phyloP scores from a whole-genome alignment of 1,140 invertebrate genomes.

The Harpegnathos saltator region DNA sequence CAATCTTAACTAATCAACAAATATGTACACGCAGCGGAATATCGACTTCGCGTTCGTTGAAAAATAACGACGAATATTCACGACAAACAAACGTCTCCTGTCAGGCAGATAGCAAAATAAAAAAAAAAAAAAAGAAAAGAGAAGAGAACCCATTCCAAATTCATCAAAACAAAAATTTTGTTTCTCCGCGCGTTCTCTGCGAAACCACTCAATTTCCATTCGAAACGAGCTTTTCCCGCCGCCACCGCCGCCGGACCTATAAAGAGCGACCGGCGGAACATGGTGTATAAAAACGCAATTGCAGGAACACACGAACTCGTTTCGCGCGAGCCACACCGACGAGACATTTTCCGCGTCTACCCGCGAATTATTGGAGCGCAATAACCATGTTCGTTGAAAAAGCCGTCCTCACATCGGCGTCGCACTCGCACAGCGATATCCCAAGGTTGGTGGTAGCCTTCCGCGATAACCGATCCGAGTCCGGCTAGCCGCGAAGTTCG shows the following conservation, averaged over 20 bases:
- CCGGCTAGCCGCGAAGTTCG: background rate
- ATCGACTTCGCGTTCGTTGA: no score
- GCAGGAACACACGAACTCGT: conserved; percentile 30
- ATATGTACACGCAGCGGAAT: background rate
- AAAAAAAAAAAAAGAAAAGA: background rate
- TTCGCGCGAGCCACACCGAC: conserved; percentile 9
- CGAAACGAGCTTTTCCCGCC: background rate
- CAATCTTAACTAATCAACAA: background rate
- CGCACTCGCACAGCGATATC: conserved; percentile 42
- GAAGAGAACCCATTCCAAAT: background rate
- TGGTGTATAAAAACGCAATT: conserved; percentile 8
- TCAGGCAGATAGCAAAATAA: background rate
- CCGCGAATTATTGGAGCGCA: conserved; percentile 55
- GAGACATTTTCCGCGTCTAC: conserved; percentile 51
- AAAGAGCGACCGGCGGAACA: background rate
- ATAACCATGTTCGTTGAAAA: conserved; percentile 57
- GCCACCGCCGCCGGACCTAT: no score
- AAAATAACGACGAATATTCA: background rate
- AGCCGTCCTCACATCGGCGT: conserved; percentile 26
- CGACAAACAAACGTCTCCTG: background rate
- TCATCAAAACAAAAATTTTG: background rate
- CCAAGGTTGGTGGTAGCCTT: conserved; percentile 50
- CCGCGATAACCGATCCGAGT: background rate
- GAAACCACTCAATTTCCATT: conserved; percentile 24
- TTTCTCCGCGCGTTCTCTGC: background rate